Evolutionary conservation across 1,140 invertebrate species (phyloP).

Genomic region (Drosophila funebris): DNA sequence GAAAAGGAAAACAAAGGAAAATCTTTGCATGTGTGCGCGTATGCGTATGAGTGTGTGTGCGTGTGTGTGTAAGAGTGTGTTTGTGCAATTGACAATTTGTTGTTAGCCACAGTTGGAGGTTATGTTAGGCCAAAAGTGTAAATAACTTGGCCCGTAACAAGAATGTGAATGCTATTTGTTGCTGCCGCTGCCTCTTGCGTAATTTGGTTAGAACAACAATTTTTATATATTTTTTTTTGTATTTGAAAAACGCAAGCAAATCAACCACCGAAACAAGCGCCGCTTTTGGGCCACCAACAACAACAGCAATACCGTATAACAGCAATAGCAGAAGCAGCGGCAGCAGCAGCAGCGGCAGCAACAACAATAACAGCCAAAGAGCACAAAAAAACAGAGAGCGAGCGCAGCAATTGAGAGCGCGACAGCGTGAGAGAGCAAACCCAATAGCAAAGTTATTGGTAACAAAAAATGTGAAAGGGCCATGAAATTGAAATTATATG

Average conservation of each 20-base stretch:
- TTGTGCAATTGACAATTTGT: conserved; percentile 21
- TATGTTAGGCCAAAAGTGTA: conserved; percentile 35
- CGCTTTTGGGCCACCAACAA: conserved; percentile 39
- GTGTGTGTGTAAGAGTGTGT: conserved; percentile 10
- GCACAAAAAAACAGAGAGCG: conserved; percentile 10
- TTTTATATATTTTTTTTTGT: conserved; percentile 9
- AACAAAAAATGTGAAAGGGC: background rate
- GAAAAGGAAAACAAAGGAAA: conserved; percentile 41
- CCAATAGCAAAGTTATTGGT: conserved; percentile 40
- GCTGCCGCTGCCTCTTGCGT: conserved; percentile 27
- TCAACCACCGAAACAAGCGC: conserved; percentile 38
- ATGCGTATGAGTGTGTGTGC: conserved; percentile 2
- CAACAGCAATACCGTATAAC: conserved; percentile 22
- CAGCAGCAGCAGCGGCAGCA: conserved; percentile 20
- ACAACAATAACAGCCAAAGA: conserved; percentile 1
- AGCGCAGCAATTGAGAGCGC: background rate
- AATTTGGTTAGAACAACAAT: conserved; percentile 22
- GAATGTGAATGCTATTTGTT: conserved; percentile 4
- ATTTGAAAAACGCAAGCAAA: conserved; percentile 13
- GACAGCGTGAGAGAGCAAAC: conserved; percentile 8
- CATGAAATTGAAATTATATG: background rate
- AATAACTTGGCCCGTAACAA: conserved; percentile 27
- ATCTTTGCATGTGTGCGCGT: background rate
- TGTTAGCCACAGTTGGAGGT: conserved; percentile 23
- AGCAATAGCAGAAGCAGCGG: conserved; percentile 18